Evolutionary conservation across 37 sponge, comb jelly and placozoan genomes (phyloP), one percentile per base, ranked within the genome.

Genomic region (Axinella damicornis): DNA sequence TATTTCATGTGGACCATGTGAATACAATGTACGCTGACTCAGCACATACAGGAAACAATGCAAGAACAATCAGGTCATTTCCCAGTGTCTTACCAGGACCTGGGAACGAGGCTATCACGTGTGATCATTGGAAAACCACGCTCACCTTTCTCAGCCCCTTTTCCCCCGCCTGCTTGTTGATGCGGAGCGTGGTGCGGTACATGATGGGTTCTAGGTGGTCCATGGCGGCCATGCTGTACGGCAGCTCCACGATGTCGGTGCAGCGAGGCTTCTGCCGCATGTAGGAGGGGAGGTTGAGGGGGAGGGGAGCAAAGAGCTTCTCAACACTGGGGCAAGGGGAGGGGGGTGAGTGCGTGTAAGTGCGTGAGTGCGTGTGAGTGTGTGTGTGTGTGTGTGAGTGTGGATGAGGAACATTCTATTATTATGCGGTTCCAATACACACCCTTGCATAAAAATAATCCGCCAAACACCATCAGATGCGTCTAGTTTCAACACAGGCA

Each of bases 131-230:
- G 35, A 36, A 41, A 31, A 14, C 30, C 19, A 22, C 53, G 19
- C 62, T 32, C 25, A 90, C 91, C 65, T 84, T 67, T 38, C 24
- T 63, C 21, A 90, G 63, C 0, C 65, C 84, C 17, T 21, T 79
- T 52, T 90, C 90, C 36, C 71, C 73, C 11, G 20, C 2, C 46
- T 62, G 31, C 12, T 57, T 40, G 63, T 41, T 75, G 5, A 17
- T 32, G 30, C 38, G 73, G 24, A 85, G 69, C 14, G 38, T 65
- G 31, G 30, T 14, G 14, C 91, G 22, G 46, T 83, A 41, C 62
- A 55, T 46, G 17, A 96, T 77, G 31, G 93, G 91, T 30, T 63
- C 58, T 65, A 96, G 89, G 73, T 96, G 96, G 76, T 96, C 96
- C 88, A 96, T 73, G 34, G 96, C 86, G 16, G 86, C 33, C 88